Percentiles rank a stretch among this genome's conserved stretches.
phyloP scores from a whole-genome alignment of 2,888 invertebrate species.

The Synanthedon myopaeformis region DNA sequence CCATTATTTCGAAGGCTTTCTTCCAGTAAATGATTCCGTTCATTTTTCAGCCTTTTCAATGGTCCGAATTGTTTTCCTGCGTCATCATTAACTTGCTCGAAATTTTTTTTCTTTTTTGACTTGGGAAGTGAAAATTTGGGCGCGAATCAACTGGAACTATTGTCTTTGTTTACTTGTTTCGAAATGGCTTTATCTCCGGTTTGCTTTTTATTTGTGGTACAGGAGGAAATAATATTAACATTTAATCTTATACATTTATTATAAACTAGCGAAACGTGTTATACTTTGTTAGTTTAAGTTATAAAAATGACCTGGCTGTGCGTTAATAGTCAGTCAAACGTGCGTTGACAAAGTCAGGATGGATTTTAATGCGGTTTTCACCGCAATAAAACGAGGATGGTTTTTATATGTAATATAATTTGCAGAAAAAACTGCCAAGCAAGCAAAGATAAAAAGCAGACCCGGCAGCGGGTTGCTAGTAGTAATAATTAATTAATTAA shows the following conservation, averaged over 20 bases:
- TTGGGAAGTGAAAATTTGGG: conserved; percentile 2
- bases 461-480: no score
- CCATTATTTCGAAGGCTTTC: conserved; percentile 58
- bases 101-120: conserved; percentile 5
- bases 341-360: no score
- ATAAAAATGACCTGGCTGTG: no score
- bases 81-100: conserved; percentile 59
- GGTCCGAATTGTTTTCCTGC: conserved; percentile 50
- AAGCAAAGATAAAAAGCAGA: no score
- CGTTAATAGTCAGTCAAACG: no score
- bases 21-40: conserved; percentile 54
- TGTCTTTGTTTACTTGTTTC: conserved; percentile 2
- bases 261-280: no score
- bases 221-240: not conserved
- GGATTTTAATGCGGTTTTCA: no score
- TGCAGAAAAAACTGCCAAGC: no score
- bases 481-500: no score
- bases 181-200: not conserved
- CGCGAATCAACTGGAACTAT: conserved; percentile 2
- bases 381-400: no score
- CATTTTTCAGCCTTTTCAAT: conserved; percentile 58
- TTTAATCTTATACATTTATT: not conserved
- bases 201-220: not conserved
- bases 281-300: no score
- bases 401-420: no score